Evolutionary conservation across 2,797 vertebrate genomes (phyloP).

Genomic region (Microctenopoma lineatum): DNA sequence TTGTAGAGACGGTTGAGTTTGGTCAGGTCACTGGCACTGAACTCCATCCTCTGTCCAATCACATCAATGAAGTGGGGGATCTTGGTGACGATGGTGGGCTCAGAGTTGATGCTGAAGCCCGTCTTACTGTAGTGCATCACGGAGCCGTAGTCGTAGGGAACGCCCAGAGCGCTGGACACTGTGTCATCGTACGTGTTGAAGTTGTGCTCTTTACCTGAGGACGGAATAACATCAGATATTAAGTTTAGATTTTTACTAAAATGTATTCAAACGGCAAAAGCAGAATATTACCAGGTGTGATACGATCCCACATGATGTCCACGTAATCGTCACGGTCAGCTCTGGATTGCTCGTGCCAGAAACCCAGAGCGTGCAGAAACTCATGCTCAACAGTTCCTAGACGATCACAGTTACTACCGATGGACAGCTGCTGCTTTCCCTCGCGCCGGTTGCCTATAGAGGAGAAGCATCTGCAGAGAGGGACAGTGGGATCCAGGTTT

Average conservation of each 20-base stretch:
- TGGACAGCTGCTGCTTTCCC: conserved; percentile 88
- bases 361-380: conserved; percentile 91
- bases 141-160: conserved; percentile 91
- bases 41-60: conserved; percentile 92
- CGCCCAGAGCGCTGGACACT: conserved; percentile 81
- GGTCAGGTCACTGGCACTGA: conserved; percentile 87
- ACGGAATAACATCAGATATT: background rate
- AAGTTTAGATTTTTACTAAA: background rate
- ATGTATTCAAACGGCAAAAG: background rate
- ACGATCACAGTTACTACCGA: conserved; percentile 86
- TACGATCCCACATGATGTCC: conserved; percentile 86
- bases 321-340: conserved; percentile 91
- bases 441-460: conserved; percentile 82
- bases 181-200: conserved; percentile 84
- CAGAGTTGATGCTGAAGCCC: conserved; percentile 81
- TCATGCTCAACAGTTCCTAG: conserved; percentile 89
- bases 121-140: conserved; percentile 94
- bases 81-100: conserved; percentile 90
- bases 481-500: background rate
- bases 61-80: conserved; percentile 86
- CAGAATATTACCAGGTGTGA: conserved; percentile 80
- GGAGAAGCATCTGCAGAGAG: conserved; percentile 86
- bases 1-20: conserved; percentile 91
- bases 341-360: conserved; percentile 94
- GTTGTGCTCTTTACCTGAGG: conserved; percentile 85